Percentiles rank a stretch among this genome's conserved stretches.
Evolutionary conservation across 1,140 invertebrate species (phyloP).

Genomic region (Psilanteris sp.): DNA sequence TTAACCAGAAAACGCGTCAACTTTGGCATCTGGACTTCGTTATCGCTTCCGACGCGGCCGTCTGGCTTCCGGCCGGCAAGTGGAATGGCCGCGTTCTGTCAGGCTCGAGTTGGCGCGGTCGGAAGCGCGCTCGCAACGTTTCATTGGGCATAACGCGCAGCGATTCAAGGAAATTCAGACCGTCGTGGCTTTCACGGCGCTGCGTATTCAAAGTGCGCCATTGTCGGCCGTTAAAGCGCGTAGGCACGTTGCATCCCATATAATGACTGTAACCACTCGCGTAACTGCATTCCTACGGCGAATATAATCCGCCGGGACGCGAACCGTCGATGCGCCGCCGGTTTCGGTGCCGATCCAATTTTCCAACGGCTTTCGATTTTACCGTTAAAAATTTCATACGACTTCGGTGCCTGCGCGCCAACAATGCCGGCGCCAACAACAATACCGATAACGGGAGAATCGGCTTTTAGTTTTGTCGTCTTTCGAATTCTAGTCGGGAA

Average conservation of each 20-base stretch:
- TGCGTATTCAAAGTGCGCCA: constrained; percentile 63
- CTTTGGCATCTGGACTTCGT: constrained; percentile 22
- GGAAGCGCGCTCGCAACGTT: constrained; percentile 46
- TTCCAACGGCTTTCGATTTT: constrained; percentile 14
- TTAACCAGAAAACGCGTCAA: too few relatives aligned
- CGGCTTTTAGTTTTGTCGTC: too few relatives aligned
- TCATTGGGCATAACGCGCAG: constrained; percentile 56
- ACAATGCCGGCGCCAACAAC: too few relatives aligned
- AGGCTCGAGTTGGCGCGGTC: constrained; percentile 50
- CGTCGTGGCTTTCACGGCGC: constrained; percentile 50
- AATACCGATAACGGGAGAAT: too few relatives aligned
- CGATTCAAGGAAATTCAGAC: constrained; percentile 58
- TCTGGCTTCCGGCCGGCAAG: constrained; percentile 1
- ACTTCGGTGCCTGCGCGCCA: too few relatives aligned
- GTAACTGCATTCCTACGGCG: constrained; percentile 63
- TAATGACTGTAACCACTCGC: constrained; percentile 65
- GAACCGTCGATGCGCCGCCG: too few relatives aligned
- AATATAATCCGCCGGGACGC: constrained; percentile 54
- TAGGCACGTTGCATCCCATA: constrained; percentile 63
- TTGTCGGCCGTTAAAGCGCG: constrained; percentile 66
- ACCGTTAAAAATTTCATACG: constrained; percentile 13
- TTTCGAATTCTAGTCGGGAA: too few relatives aligned
- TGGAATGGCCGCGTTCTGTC: constrained; percentile 40
- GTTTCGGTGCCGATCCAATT: too few relatives aligned
- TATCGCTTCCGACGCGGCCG: constrained; percentile 8